phyloP scores from a whole-genome alignment of 2,888 invertebrate species.

The Drosophila pegasa region DNA sequence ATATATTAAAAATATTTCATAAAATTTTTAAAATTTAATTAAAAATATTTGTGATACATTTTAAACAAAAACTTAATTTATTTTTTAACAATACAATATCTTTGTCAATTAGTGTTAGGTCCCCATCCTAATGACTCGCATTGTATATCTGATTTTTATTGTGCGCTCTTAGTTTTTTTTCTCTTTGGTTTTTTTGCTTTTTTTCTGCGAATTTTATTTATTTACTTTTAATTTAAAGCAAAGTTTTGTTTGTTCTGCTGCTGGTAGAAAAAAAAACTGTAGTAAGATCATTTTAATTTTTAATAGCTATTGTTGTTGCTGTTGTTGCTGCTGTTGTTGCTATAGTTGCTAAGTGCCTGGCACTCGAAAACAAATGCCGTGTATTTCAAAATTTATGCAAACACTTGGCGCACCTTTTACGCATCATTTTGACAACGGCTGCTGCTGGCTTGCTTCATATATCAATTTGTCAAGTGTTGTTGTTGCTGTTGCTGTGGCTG shows the following conservation, averaged over 20 bases:
- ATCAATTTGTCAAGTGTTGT: constrained; percentile 65
- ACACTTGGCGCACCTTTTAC: constrained; percentile 69
- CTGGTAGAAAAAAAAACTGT: constrained; percentile 31
- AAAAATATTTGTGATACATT: no score
- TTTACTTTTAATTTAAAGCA: constrained; percentile 68
- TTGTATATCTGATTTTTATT: not conserved
- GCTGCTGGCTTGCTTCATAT: constrained; percentile 64
- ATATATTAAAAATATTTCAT: constrained; percentile 8
- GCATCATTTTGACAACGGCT: constrained; percentile 57
- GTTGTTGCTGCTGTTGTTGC: constrained; percentile 41
- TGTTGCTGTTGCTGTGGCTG: constrained; percentile 10
- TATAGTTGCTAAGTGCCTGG: constrained; percentile 62
- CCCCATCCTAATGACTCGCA: not conserved
- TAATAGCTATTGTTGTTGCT: constrained; percentile 41
- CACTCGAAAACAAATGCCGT: constrained; percentile 57
- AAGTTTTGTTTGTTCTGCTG: constrained; percentile 36
- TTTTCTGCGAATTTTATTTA: constrained; percentile 51
- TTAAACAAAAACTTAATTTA: no score
- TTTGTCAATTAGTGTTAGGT: no score
- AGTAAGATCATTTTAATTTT: constrained; percentile 44
- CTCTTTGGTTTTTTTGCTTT: constrained; percentile 22
- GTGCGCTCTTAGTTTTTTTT: constrained; percentile 19
- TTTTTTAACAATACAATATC: not conserved
- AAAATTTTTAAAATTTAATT: no score
- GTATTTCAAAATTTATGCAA: constrained; percentile 73